Evolutionary conservation across 1,140 invertebrate species (phyloP).

Genomic region (Lepidurus couesii): DNA sequence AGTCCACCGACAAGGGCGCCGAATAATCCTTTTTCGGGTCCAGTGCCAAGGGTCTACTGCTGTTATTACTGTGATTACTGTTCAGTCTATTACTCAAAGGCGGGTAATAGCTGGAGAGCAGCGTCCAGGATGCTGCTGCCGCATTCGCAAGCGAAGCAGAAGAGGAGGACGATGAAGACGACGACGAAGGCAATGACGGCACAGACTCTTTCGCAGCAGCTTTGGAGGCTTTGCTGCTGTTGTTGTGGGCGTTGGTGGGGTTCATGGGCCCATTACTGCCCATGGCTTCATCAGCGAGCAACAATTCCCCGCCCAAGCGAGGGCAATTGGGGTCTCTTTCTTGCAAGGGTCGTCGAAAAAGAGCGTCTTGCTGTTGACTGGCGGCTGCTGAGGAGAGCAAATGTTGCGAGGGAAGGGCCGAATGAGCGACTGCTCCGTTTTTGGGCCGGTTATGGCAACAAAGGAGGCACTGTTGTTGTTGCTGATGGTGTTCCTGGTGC

Average conservation of each 20-base stretch:
- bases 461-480: not conserved
- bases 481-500: not conserved
- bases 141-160: not conserved
- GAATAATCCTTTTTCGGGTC: conserved; percentile 55
- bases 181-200: conserved; percentile 8
- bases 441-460: not conserved
- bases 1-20: conserved; percentile 71
- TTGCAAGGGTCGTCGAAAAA: not conserved
- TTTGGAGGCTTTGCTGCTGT: not conserved
- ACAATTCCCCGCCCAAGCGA: not conserved
- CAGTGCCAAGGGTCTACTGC: conserved; percentile 7
- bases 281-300: not conserved
- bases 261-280: not conserved
- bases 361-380: not conserved
- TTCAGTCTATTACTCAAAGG: not conserved
- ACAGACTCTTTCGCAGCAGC: not conserved
- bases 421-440: not conserved
- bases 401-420: not conserved
- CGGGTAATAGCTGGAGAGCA: not conserved
- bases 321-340: conserved; percentile 6
- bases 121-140: not conserved
- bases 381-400: not conserved
- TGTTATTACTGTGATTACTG: not conserved
- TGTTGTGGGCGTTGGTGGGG: not conserved
- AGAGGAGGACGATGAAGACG: too few relatives aligned